Percentiles rank a stretch among this genome's conserved stretches.
These are phyloP conservation scores for Melinaea menophilus DNA, from an alignment of 2,888 invertebrate genomes.

Conservation along the genomic window DNA sequence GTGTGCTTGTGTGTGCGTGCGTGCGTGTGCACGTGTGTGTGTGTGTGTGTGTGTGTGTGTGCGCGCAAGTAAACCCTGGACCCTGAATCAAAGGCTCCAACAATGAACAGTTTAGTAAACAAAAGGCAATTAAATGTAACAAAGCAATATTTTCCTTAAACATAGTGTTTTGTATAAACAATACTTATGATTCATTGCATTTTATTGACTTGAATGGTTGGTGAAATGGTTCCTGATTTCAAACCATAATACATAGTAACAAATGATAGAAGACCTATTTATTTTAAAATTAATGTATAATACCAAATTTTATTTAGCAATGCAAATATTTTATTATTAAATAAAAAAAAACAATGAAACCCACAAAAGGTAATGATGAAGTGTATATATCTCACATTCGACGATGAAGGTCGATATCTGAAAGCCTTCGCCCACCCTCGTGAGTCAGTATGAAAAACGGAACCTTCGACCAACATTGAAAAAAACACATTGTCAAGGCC, in stretches of 20 bases:
- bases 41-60: too few species aligned
- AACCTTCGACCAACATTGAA: slow-evolving; percentile 25
- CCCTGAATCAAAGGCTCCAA: slow-evolving; percentile 6
- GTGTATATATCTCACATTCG: not conserved
- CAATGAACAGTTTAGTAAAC: slow-evolving; percentile 34
- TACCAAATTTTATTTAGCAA: not conserved
- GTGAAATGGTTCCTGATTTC: too few species aligned
- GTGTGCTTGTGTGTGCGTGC: too few species aligned
- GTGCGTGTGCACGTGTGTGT: too few species aligned
- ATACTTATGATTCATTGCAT: slow-evolving; percentile 15
- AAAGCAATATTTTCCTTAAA: slow-evolving; percentile 27
- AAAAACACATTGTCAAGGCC: slow-evolving; percentile 26
- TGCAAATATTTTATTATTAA: not conserved
- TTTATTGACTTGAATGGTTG: slow-evolving; percentile 3
- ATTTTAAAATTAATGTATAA: not conserved
- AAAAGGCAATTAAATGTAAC: slow-evolving; percentile 38
- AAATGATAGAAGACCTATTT: not conserved
- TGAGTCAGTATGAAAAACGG: slow-evolving; percentile 31
- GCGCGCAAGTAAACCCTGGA: too few species aligned
- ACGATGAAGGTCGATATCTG: slow-evolving; percentile 19
- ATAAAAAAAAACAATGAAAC: not conserved
- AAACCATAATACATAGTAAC: not conserved
- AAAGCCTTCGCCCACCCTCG: slow-evolving; percentile 31
- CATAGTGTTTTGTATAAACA: slow-evolving; percentile 16
- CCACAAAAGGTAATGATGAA: not conserved